These are phyloP conservation scores for Corythoichthys intestinalis DNA, from an alignment of 2,113 vertebrate genomes.

Conservation along the genomic window DNA sequence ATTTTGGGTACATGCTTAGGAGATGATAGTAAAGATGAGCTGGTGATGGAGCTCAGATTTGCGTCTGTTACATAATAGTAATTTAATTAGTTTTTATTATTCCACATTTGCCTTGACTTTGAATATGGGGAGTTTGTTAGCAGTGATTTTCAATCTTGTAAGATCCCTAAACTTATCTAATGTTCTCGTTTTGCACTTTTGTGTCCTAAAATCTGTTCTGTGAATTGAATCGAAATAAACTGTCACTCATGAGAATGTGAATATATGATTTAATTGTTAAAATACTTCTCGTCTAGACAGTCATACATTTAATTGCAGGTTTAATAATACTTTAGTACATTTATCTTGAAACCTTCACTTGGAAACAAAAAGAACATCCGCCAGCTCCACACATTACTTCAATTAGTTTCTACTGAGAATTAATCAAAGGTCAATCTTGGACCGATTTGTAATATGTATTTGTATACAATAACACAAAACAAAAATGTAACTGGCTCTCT, in stretches of 20 bases:
- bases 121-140: neutral
- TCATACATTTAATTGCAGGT: conserved; percentile 11
- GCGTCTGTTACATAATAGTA: no score
- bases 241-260: conserved; percentile 20
- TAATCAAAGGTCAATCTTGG: neutral
- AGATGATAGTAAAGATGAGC: no score
- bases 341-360: conserved; percentile 25
- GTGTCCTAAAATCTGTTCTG: conserved; percentile 29
- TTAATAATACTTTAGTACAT: conserved; percentile 22
- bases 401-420: conserved; percentile 4
- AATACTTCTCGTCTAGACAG: conserved; percentile 45
- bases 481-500: conserved; percentile 2
- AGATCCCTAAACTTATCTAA: neutral
- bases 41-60: no score
- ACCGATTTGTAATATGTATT: conserved; percentile 5
- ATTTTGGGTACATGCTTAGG: no score
- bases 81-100: conserved; percentile 1
- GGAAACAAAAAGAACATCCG: neutral
- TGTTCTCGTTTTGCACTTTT: conserved; percentile 22
- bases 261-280: conserved; percentile 56
- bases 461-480: neutral
- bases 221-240: conserved; percentile 15
- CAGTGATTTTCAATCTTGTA: neutral
- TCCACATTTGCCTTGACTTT: neutral
- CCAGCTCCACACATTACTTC: neutral